These are phyloP conservation scores for Trochalopteron elliotii DNA, from an alignment of 2,113 vertebrate genomes.

Conservation along the genomic window DNA sequence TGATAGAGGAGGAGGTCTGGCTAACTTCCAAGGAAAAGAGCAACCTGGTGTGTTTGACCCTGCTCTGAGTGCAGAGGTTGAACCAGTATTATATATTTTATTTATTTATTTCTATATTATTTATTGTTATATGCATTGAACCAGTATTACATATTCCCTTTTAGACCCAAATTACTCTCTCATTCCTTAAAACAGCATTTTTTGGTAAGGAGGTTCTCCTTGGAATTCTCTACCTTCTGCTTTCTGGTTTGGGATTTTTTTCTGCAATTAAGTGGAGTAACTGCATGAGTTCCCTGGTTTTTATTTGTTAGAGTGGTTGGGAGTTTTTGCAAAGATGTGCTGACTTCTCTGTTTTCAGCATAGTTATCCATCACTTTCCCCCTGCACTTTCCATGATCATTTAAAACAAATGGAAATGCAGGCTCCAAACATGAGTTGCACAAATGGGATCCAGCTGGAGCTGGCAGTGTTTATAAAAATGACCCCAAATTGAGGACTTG, in stretches of 20 bases:
- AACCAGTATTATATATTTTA: accelerated
- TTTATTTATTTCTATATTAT: neutral
- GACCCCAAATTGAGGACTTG: neutral
- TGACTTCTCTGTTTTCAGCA: neutral
- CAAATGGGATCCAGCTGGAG: neutral
- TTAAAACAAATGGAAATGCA: neutral
- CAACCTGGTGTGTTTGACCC: neutral
- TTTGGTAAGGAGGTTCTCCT: neutral
- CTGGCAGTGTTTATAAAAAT: neutral
- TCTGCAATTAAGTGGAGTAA: neutral
- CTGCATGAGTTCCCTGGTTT: neutral
- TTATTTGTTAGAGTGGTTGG: neutral
- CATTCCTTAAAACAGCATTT: neutral
- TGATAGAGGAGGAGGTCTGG: neutral
- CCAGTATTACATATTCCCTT: neutral
- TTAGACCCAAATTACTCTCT: neutral
- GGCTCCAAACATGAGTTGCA: neutral
- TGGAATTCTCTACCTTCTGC: neutral
- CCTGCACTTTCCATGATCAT: neutral
- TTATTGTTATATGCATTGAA: neutral
- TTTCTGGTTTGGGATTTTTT: accelerated
- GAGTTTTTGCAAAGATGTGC: neutral
- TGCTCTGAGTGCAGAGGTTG: neutral
- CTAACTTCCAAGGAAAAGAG: neutral
- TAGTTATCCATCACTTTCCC: neutral